phyloP scores from a whole-genome alignment of 2,888 invertebrate genomes.

The Dynastes maya region DNA sequence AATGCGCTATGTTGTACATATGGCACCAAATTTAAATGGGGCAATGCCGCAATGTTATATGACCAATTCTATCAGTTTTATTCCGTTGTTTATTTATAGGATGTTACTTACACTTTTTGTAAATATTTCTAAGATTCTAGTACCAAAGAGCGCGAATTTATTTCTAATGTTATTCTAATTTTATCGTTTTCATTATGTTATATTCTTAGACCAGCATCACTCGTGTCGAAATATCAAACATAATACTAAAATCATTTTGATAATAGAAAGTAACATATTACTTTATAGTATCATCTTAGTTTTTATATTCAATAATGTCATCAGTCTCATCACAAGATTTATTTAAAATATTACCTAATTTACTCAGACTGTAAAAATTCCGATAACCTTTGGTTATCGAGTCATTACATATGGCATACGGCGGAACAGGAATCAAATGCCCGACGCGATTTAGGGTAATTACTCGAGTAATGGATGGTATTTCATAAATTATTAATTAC shows the following conservation, averaged over 20 bases:
- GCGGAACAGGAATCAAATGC: background rate
- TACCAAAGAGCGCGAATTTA: too few relatives aligned
- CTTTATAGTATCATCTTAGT: background rate
- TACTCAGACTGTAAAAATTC: background rate
- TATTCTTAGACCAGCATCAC: too few relatives aligned
- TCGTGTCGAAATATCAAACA: background rate
- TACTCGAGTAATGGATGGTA: slow-evolving; percentile 6
- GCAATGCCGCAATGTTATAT: too few relatives aligned
- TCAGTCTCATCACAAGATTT: background rate
- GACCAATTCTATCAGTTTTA: too few relatives aligned
- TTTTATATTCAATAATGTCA: slow-evolving; percentile 12
- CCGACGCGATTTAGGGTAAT: background rate
- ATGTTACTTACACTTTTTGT: too few relatives aligned
- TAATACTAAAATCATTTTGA: background rate
- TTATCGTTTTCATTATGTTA: too few relatives aligned
- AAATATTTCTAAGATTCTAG: too few relatives aligned
- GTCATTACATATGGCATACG: background rate
- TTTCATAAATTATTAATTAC: slow-evolving; percentile 24
- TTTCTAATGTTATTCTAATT: too few relatives aligned
- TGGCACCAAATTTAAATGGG: too few relatives aligned
- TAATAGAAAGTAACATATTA: background rate
- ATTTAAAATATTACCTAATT: slow-evolving; percentile 1
- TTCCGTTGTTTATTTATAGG: too few relatives aligned
- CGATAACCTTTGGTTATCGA: slow-evolving; percentile 18
- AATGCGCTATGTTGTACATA: too few relatives aligned